Conservation (phyloP, 2,113 vertebrate genomes). For the Tylochromis polylepis region DNA sequence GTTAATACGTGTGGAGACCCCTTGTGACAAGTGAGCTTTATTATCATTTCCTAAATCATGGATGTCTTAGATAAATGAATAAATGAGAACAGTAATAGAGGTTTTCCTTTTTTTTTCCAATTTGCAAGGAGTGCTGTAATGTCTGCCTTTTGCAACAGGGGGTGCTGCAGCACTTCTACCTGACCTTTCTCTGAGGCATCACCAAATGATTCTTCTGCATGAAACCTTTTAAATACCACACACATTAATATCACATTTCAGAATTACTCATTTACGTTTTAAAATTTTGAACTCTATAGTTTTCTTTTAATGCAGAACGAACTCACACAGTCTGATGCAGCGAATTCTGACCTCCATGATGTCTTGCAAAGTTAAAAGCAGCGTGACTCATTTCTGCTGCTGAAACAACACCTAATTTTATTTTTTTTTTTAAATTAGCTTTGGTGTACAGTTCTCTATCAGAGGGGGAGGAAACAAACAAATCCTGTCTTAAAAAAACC, state of each 20-base stretch:
- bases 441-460: not conserved
- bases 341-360: not conserved
- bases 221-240: not conserved
- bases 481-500: not conserved
- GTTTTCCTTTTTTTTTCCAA: too few species aligned
- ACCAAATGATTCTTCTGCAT: too few species aligned
- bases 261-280: not conserved
- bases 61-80: too few species aligned
- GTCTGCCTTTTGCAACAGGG: not conserved
- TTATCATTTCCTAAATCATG: too few species aligned
- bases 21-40: too few species aligned
- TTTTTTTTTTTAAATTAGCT: fast-evolving
- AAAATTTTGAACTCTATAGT: not conserved
- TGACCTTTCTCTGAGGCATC: not conserved
- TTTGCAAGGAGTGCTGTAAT: not conserved
- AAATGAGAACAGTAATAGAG: too few species aligned
- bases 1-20: too few species aligned
- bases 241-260: too few species aligned
- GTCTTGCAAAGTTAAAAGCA: not conserved
- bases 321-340: not conserved
- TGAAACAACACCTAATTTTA: not conserved
- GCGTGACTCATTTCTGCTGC: not conserved
- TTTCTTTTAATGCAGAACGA: fast-evolving
- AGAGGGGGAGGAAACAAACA: not conserved
- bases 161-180: fast-evolving